Conservation (phyloP, 1,140 invertebrate genomes). For the Cherax quadricarinatus region DNA sequence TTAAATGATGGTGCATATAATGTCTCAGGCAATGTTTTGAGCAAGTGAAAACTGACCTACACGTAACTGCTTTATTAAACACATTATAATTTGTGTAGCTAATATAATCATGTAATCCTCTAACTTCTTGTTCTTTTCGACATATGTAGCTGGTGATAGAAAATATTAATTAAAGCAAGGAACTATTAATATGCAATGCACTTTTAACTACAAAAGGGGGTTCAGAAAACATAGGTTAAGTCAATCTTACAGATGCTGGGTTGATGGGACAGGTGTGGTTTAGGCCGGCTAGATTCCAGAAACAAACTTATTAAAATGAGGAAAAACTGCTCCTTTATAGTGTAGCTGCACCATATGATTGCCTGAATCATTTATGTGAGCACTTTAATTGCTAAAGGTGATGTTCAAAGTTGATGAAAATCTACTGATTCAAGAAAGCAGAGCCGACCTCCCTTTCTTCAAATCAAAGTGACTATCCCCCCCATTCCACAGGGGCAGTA, state of each 20-base stretch:
- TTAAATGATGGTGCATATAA: slow-evolving; percentile 8
- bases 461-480: too few species aligned
- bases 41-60: slow-evolving; percentile 24
- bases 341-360: slow-evolving; percentile 39
- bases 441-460: too few species aligned
- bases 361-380: slow-evolving; percentile 42
- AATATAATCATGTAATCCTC: neutral
- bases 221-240: neutral
- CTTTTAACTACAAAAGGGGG: neutral
- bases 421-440: too few species aligned
- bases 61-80: neutral
- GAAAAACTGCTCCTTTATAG: slow-evolving; percentile 9
- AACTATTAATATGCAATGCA: neutral
- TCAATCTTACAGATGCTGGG: neutral
- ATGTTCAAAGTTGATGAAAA: too few species aligned
- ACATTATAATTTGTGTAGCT: neutral
- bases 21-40: slow-evolving; percentile 35
- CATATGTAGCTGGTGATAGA: slow-evolving; percentile 2
- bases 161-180: neutral
- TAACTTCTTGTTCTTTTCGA: neutral
- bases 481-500: too few species aligned
- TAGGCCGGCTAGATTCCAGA: slow-evolving; percentile 23
- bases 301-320: neutral
- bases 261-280: neutral
- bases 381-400: neutral